Percentiles rank a stretch among this genome's conserved stretches.
Evolutionary conservation across 2,888 invertebrate species (phyloP).

Genomic region (Lasius platythorax): DNA sequence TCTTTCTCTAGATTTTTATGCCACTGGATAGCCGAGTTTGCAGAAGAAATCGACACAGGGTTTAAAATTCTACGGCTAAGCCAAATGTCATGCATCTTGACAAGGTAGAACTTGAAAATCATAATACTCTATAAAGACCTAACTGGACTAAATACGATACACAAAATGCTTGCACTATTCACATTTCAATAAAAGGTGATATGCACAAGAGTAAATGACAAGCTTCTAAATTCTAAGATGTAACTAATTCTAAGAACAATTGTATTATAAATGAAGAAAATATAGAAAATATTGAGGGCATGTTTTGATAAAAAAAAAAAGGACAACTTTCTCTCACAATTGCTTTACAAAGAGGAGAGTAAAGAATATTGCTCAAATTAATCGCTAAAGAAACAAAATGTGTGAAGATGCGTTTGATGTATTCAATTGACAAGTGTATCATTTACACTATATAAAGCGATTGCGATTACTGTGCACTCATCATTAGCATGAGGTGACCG

Average conservation of each 20-base stretch:
- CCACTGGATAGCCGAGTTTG: conserved; percentile 73
- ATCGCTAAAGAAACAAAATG: conserved; percentile 17
- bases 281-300: background rate
- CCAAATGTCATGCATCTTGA: conserved; percentile 68
- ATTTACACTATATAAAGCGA: conserved; percentile 26
- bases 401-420: conserved; percentile 7
- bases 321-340: background rate
- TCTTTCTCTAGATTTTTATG: conserved; percentile 41
- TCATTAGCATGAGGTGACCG: background rate
- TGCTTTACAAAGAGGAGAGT: background rate
- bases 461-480: conserved; percentile 12
- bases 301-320: conserved; percentile 4
- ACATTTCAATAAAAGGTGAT: background rate
- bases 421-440: background rate
- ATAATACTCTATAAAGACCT: background rate
- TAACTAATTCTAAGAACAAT: conserved; percentile 9
- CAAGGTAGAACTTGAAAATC: background rate
- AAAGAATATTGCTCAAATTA: background rate
- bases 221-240: background rate
- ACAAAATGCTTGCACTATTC: conserved; percentile 9
- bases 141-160: background rate
- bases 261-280: background rate
- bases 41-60: conserved; percentile 81
- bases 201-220: background rate
- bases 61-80: conserved; percentile 58